Evolutionary conservation across 2,888 invertebrate species (phyloP).

Genomic region (Bibio marci): DNA sequence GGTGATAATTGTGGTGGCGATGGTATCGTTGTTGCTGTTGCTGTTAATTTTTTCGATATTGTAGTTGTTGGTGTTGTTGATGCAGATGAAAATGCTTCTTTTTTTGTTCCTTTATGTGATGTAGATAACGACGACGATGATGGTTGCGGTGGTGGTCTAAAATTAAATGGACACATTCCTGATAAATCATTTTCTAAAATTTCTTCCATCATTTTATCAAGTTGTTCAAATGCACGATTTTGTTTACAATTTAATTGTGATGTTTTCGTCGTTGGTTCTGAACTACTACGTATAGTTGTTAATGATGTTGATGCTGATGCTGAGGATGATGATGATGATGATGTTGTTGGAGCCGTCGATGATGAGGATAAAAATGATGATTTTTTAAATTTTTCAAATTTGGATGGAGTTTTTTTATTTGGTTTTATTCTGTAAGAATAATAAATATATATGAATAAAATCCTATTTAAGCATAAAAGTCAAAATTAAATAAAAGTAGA

Average conservation of each 20-base stretch:
- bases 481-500: too few species aligned
- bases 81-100: neutral
- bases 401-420: too few species aligned
- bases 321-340: too few species aligned
- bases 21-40: conserved; percentile 13
- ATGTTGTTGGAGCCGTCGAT: too few species aligned
- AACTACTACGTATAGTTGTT: neutral
- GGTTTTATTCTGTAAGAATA: too few species aligned
- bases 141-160: conserved; percentile 21
- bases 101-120: neutral
- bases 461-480: too few species aligned
- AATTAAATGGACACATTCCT: conserved; percentile 18
- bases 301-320: neutral
- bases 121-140: conserved; percentile 13
- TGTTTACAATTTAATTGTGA: conserved; percentile 20
- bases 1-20: conserved; percentile 20
- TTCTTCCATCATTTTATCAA: conserved; percentile 30
- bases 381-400: too few species aligned
- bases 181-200: conserved; percentile 24
- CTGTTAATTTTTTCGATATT: neutral
- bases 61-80: neutral
- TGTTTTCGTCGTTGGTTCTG: neutral
- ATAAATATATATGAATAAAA: too few species aligned
- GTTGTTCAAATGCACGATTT: conserved; percentile 26
- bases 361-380: too few species aligned